Conservation (phyloP, 2,113 vertebrate species). For the Dasyornis broadbenti region DNA sequence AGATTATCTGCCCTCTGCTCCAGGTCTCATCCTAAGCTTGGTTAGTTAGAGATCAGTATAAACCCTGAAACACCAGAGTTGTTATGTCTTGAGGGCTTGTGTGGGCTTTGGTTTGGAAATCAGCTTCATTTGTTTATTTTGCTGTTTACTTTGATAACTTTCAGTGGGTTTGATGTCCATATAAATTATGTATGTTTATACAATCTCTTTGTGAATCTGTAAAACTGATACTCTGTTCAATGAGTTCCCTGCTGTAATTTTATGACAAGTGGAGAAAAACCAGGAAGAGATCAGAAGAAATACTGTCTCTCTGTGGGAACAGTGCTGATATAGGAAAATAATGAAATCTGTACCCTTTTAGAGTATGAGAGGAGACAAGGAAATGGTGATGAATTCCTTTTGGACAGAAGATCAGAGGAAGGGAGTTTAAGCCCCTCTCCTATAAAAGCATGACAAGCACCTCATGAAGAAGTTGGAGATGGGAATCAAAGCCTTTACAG, state of each 20-base stretch:
- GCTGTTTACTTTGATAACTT: not conserved
- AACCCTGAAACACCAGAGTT: not conserved
- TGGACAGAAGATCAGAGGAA: not conserved
- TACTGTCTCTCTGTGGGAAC: not conserved
- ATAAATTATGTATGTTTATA: not conserved
- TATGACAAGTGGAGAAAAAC: not conserved
- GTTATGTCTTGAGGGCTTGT: not conserved
- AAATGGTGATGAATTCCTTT: not conserved
- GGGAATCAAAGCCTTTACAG: not conserved
- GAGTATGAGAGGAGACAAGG: not conserved
- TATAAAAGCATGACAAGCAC: not conserved
- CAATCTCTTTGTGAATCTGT: not conserved
- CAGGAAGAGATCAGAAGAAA: not conserved
- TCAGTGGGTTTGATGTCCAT: not conserved
- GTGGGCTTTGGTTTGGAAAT: not conserved
- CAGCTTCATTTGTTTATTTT: not conserved
- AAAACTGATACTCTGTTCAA: not conserved
- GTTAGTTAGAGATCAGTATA: conserved; percentile 5
- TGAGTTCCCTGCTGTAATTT: not conserved
- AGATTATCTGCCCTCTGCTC: conserved; percentile 3
- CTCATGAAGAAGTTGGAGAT: not conserved
- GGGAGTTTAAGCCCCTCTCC: not conserved
- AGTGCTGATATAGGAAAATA: not conserved
- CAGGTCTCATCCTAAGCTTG: not conserved
- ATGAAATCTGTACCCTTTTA: not conserved